Conservation (phyloP, 2,888 invertebrate species). For the Papilio gigon region DNA sequence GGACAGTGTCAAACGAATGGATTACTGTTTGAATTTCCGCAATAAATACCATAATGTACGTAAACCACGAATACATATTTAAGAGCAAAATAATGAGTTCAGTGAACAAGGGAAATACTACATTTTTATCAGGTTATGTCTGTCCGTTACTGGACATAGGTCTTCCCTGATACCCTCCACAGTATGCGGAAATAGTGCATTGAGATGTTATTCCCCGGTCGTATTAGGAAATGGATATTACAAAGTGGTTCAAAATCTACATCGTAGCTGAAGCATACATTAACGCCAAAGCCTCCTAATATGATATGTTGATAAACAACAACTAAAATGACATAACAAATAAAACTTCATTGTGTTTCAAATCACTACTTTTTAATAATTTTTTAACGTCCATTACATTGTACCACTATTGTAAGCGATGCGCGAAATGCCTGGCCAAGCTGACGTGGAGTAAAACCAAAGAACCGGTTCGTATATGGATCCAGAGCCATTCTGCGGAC, state of each 20-base stretch:
- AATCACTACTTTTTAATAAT: not conserved
- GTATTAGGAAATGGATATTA: too few species aligned
- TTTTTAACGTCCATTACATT: slow-evolving; percentile 3
- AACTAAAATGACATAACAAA: not conserved
- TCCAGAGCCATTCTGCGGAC: slow-evolving; percentile 12
- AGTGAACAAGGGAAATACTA: too few species aligned
- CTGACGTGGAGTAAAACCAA: slow-evolving; percentile 5
- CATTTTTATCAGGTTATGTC: too few species aligned
- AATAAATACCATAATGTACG: not conserved
- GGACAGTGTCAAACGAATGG: slow-evolving; percentile 9
- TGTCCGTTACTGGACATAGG: too few species aligned
- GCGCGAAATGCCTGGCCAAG: slow-evolving; percentile 15
- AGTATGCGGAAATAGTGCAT: too few species aligned
- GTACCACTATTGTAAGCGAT: slow-evolving; percentile 9
- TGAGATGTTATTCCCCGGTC: too few species aligned
- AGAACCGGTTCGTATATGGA: slow-evolving; percentile 29
- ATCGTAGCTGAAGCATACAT: too few species aligned
- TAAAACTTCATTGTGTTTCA: not conserved
- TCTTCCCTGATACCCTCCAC: too few species aligned
- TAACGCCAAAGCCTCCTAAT: too few species aligned
- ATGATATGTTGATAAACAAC: too few species aligned
- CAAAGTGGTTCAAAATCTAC: too few species aligned
- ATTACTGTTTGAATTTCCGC: slow-evolving; percentile 15
- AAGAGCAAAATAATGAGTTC: too few species aligned
- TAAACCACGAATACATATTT: not conserved